Base-by-base conservation (phyloP, 2,797 vertebrate species). In the Myotis daubentonii region DNA sequence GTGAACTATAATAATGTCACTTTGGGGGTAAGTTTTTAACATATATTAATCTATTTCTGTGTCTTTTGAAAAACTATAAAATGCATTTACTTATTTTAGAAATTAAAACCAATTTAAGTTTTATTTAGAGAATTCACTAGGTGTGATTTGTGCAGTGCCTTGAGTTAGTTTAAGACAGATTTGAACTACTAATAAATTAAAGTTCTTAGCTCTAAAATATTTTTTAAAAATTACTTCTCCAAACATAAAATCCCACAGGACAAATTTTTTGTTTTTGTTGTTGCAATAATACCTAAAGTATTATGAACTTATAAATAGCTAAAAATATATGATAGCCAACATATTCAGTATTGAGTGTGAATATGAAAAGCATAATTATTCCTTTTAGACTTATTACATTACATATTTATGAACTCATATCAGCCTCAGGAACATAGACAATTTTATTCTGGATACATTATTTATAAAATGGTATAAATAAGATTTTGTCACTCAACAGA, bases 361-460 rank as follows among this genome's bases (percentile, higher is more conserved):
- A 20, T 89, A 51, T 30, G 28, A 90, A 95, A 71, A 70, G 3
- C 5, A 49, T 86, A 83, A 84, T 91, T 72, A 89, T 95, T 94
- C 20, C 28, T 91, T 41, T 95, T 88, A 87, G 41, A n/a, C 8
- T 41, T 80, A 81, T 25, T 71, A 36, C 33, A 33, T 49, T 90
- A 38, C 57, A 33, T 75, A 23, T 47, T 71, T 72, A 60, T 84
- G 19, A 84, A 87, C 89, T 87, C 72, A 62, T 57, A 78, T 72
- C 72, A 93, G 49, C 8, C 41, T 84, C 36, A 79, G 74, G 36
- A 95, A 89, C 5, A 87, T 10, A 93, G n/a, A 60, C n/a, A 83
- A 82, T 85, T 94, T 95, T 19, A 93, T 94, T 96, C 68, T 93
- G 65, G 53, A 88, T 92, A 91, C 20, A 66, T 38, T 44, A 41